Base-by-base conservation (phyloP, 2,797 vertebrate genomes). In the Lindbergichthys nudifrons region DNA sequence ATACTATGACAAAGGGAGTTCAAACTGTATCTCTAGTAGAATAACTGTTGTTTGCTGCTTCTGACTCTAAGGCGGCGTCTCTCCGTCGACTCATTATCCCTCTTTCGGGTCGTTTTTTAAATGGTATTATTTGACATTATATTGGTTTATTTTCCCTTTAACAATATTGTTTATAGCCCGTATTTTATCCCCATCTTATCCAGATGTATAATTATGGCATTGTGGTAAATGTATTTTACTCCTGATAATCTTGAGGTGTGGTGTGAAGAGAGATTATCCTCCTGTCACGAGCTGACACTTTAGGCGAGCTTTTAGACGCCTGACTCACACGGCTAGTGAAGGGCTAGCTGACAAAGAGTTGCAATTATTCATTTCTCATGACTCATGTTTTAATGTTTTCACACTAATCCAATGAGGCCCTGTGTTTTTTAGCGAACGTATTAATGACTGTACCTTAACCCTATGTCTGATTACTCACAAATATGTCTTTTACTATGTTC, bases 321-420 rank as follows among this genome's bases (percentile, higher is more conserved):
- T 53, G 50, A 77, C 65, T 75, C 58, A 42, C 48, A 39, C 36
- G 64, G 56, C 79, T 70, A 41, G 66, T 51, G 36, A 57, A 69
- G 54, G 26, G 57, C 70, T 68, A 53, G 80, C 71, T 72, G 46
- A 75, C 41, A 65, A 43, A 67, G 10, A 57, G 21, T 65, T 71
- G 30, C 45, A 62, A 50, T 70, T 66, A 39, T 14, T 65, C 60
- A 19, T 69, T 79, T 41, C 75, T 73, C 39, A 59, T 9, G 10
- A 82, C 48, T 69, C 61, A 83, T 58, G 65, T 77, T 65, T 26
- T 36, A 63, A 81, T 70, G 73, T 79, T 74, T 79, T 81, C 78
- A 90, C 92, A 92, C 89, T 92, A 92, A 91, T 87, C 86, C 70
- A 79, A 36, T 50, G 48, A 73, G 65, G 61, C 60, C 79, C 77